Conservation (phyloP, 2,113 vertebrate species). For the Zosterops hypoxanthus region DNA sequence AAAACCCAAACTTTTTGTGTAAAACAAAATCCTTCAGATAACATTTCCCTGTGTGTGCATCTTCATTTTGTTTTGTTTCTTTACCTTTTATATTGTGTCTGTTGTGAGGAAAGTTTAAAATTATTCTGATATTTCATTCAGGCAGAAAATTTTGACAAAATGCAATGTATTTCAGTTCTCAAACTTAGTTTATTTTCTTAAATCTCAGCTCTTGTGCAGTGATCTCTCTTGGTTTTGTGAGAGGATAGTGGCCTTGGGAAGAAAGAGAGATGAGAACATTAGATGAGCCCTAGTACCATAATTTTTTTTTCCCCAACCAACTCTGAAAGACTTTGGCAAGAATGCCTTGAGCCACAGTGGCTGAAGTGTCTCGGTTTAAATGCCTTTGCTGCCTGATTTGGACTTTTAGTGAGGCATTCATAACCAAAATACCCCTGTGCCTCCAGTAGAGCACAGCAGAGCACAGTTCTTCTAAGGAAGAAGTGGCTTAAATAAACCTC, state of each 20-base stretch:
- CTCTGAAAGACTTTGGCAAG: neutral
- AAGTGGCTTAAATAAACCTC: neutral
- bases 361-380: neutral
- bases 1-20: slow-evolving; percentile 13
- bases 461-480: neutral
- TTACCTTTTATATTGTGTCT: neutral
- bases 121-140: neutral
- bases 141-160: neutral
- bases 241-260: neutral
- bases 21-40: neutral
- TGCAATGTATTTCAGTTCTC: neutral
- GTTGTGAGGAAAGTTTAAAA: neutral
- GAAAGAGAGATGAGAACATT: neutral
- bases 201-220: neutral
- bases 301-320: neutral
- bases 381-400: neutral
- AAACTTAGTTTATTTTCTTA: neutral
- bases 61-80: neutral
- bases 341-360: neutral
- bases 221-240: neutral
- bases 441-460: neutral
- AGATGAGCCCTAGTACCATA: neutral
- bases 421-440: neutral
- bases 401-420: neutral
- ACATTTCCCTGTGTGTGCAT: neutral